Conservation (phyloP, 1,140 invertebrate genomes). For the Colletes gigas region DNA sequence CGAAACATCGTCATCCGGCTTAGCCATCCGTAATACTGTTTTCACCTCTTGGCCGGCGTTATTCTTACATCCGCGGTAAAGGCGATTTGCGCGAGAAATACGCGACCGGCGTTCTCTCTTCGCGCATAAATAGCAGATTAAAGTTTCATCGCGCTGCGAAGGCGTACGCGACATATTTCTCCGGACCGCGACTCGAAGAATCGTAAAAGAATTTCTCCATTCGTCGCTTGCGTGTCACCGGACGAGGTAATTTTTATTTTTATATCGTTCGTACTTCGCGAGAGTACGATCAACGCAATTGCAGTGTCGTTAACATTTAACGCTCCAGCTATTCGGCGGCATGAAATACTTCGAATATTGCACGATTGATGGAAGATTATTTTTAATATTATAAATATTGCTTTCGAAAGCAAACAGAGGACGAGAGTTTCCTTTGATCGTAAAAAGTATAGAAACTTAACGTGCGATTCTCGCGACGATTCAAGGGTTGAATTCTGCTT, state of each 20-base stretch:
- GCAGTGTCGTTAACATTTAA: no score
- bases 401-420: no score
- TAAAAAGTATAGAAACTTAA: not conserved
- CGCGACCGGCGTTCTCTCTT: not conserved
- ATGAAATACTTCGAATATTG: no score
- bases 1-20: conserved; percentile 45
- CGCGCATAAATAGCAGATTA: conserved; percentile 14
- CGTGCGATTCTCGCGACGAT: not conserved
- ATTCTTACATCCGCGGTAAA: conserved; percentile 9
- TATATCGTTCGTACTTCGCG: no score
- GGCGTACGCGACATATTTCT: not conserved
- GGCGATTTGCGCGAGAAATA: conserved; percentile 19
- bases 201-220: not conserved
- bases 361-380: no score
- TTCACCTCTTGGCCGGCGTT: conserved; percentile 1
- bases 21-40: conserved; percentile 38
- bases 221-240: no score
- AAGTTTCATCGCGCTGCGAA: not conserved
- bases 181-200: not conserved
- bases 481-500: not conserved
- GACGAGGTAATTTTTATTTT: no score
- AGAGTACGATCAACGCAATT: no score
- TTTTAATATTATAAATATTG: no score
- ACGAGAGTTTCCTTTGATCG: no score
- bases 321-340: no score